Conservation (phyloP, 1,140 invertebrate species). For the Rhynchophorus ferrugineus region DNA sequence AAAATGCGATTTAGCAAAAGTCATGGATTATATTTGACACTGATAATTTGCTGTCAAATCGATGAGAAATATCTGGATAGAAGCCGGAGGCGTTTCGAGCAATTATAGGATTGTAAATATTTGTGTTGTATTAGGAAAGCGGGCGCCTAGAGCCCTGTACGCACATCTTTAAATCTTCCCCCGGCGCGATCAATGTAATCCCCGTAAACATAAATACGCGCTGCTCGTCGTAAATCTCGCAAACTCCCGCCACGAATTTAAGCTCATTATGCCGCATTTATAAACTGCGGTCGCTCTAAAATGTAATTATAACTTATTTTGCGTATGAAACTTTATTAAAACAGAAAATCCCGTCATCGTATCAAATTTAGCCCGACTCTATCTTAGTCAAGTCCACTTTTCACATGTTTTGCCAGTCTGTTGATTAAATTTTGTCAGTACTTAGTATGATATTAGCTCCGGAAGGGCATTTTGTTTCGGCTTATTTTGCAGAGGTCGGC, state of each 20-base stretch:
- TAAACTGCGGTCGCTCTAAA: conserved; percentile 5
- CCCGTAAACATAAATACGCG: conserved; percentile 4
- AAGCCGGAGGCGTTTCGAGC: not conserved
- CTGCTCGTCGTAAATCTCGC: conserved; percentile 1
- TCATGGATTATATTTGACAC: no score
- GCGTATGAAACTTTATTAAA: not conserved
- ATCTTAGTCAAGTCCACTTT: no score
- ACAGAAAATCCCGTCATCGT: no score
- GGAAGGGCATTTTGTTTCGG: no score
- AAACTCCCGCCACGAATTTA: not conserved
- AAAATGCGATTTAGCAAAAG: no score
- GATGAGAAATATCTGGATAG: no score
- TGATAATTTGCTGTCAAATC: no score
- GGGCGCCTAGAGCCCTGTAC: not conserved
- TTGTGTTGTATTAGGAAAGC: not conserved
- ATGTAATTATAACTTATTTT: conserved; percentile 7
- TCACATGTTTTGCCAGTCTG: no score
- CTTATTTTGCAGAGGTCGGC: no score
- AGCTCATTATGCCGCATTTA: conserved; percentile 4
- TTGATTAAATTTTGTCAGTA: no score
- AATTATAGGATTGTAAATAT: not conserved
- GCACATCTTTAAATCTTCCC: not conserved
- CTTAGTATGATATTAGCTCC: no score
- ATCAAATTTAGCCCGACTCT: no score
- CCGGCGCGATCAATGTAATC: conserved; percentile 2